A percentile compares a stretch with the other conserved stretches of the same genome.
Evolutionary conservation across 2,113 vertebrate genomes (phyloP).

Genomic region (Rhinoptilus africanus): DNA sequence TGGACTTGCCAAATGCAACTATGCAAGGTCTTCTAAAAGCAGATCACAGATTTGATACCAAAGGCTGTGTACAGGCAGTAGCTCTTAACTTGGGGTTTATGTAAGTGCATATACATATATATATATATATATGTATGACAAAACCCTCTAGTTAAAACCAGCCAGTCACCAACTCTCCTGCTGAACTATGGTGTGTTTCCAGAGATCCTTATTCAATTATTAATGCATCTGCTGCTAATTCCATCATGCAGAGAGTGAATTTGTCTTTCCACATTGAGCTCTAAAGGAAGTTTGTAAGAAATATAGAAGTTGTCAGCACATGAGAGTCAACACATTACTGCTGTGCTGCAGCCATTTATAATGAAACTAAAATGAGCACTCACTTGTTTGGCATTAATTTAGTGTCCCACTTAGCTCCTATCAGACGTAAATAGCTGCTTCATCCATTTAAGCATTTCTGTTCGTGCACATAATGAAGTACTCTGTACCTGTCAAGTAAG

Average conservation of each 20-base stretch:
- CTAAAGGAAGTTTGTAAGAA: constrained; percentile 53
- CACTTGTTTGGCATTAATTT: constrained; percentile 71
- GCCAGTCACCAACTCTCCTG: not conserved
- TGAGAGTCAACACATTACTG: constrained; percentile 53
- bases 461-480: constrained; percentile 42
- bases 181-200: not conserved
- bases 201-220: constrained; percentile 53
- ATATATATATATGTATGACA: not conserved
- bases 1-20: not conserved
- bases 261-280: constrained; percentile 36
- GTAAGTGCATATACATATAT: not conserved
- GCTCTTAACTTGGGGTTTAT: not conserved
- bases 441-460: constrained; percentile 60
- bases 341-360: constrained; percentile 43
- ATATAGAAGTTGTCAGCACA: constrained; percentile 46
- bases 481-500: constrained; percentile 64
- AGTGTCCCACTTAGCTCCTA: constrained; percentile 63
- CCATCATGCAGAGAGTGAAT: constrained; percentile 54
- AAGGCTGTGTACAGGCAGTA: not conserved
- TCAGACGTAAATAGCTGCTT: constrained; percentile 60
- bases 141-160: not conserved
- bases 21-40: not conserved
- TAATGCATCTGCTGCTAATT: constrained; percentile 61
- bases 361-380: constrained; percentile 59
- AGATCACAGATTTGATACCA: not conserved